Conservation (phyloP, 2,888 invertebrate genomes). For the Norana najaformis region DNA sequence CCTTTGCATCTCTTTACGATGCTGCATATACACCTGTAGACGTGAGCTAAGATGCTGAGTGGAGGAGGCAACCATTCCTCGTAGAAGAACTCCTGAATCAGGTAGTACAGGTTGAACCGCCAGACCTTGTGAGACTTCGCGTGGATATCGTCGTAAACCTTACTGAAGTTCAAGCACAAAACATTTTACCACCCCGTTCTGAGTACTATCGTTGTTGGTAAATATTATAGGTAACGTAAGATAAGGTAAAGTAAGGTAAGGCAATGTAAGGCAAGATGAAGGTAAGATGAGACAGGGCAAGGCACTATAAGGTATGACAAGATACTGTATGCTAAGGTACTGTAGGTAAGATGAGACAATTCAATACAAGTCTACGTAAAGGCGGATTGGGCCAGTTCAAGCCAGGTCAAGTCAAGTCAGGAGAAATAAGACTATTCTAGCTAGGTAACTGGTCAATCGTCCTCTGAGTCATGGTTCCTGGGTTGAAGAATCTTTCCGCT, state of each 20-base stretch:
- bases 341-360: no score
- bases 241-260: background rate
- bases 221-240: background rate
- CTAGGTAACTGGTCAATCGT: no score
- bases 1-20: background rate
- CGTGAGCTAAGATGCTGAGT: constrained; percentile 36
- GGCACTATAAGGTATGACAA: no score
- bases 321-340: no score
- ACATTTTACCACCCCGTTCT: background rate
- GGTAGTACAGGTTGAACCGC: constrained; percentile 39
- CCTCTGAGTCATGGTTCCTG: no score
- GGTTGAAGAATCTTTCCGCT: no score
- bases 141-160: constrained; percentile 37
- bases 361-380: no score
- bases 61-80: constrained; percentile 40
- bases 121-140: constrained; percentile 35
- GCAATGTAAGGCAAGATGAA: no score
- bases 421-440: no score
- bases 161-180: constrained; percentile 24
- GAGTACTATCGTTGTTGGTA: background rate
- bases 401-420: no score
- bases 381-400: no score
- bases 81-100: constrained; percentile 41
- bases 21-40: background rate
- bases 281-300: background rate